phyloP scores from a whole-genome alignment of 2,888 invertebrate species.

The Plusia festucae region DNA sequence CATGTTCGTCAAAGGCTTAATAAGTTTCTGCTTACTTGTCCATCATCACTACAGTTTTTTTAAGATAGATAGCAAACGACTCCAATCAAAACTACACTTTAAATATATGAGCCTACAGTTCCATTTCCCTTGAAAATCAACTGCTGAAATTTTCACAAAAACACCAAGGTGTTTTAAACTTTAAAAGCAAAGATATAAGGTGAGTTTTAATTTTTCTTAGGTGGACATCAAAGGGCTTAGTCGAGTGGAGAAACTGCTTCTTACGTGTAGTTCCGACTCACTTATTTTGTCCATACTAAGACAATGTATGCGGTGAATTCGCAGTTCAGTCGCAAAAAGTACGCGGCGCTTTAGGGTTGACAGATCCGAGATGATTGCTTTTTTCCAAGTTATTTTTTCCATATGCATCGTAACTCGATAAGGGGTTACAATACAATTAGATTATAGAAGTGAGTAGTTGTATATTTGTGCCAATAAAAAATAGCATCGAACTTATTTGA shows the following conservation, averaged over 20 bases:
- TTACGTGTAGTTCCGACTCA: conserved; percentile 80
- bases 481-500: neutral
- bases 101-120: neutral
- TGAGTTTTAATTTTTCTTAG: conserved; percentile 49
- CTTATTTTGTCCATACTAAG: conserved; percentile 86
- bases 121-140: conserved; percentile 16
- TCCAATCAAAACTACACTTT: conserved; percentile 53
- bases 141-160: conserved; percentile 21
- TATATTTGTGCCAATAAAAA: neutral
- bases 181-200: conserved; percentile 28
- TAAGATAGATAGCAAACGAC: conserved; percentile 40
- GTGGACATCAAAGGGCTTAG: conserved; percentile 69
- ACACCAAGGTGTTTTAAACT: conserved; percentile 35
- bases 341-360: conserved; percentile 68
- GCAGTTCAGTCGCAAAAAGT: conserved; percentile 75
- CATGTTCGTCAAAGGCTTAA: conserved; percentile 83
- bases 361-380: conserved; percentile 11
- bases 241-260: conserved; percentile 74
- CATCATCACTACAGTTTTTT: conserved; percentile 80
- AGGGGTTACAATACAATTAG: conserved; percentile 1
- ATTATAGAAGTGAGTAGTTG: neutral
- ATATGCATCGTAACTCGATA: neutral
- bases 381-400: neutral
- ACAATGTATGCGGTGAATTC: conserved; percentile 83
- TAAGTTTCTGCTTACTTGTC: conserved; percentile 83